Evolutionary conservation across 2,113 vertebrate species (phyloP), one percentile per base, ranked within the genome.

Genomic region (Narcine bancroftii): DNA sequence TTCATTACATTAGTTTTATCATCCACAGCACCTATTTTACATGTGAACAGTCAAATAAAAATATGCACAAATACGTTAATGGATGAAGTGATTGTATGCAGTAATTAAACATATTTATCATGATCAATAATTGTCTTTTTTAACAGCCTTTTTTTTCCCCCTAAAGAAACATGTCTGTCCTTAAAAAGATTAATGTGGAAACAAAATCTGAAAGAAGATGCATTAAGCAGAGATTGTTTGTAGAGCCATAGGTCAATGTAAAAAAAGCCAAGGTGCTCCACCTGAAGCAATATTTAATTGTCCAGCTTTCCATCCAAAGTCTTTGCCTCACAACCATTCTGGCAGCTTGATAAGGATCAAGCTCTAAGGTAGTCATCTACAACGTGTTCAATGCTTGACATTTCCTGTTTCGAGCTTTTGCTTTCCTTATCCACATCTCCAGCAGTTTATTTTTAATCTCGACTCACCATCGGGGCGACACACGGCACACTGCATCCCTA

Each of bases 221-320:
- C 81, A 87, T 87, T 47, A 71, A 65, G 39, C 65, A 69, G 24
- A 69, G 39, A 47, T 11, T 45, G 65, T 69, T 87, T 47, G 42
- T 91, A 65, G 89, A 91, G 45, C 89, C 66, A 91, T 91, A 69
- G 60, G 65, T 91, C 89, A 69, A 42, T 45, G n/a, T n/a, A n/a
- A 47, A 65, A 91, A 69, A 91, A 47, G 60, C 89, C 89, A 91
- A 91, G 63, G 89, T 45, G 42, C 65, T 69, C 65, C 89, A 91
- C 89, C 89, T 69, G 89, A 71, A 91, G 39, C 89, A 45, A 91
- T 91, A 47, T 91, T 91, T 91, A 63, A 69, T 91, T 91, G 65
- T 69, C 89, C 65, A 71, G 39, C 65, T 71, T 65, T 66, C 65
- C 89, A 71, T 47, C 87, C 42, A 91, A 91, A 91, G 60, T 91